Evolutionary conservation across 2,113 vertebrate genomes (phyloP).

Genomic region (Aegotheles bennettii): DNA sequence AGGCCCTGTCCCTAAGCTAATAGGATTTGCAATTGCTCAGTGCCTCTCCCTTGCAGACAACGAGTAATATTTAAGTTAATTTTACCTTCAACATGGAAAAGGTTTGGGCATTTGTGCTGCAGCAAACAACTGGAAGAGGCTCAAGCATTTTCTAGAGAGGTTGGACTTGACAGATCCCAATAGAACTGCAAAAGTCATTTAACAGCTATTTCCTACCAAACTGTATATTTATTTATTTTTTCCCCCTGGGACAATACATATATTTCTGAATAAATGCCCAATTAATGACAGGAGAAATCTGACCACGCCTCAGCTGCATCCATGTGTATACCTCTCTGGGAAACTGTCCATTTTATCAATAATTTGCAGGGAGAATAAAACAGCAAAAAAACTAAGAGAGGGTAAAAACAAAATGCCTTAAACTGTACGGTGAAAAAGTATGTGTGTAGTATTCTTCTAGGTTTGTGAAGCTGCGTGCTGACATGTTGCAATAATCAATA

Average conservation of each 20-base stretch:
- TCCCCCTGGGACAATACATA: neutral
- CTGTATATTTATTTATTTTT: neutral
- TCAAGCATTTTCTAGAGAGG: neutral
- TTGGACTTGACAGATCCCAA: neutral
- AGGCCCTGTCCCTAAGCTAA: neutral
- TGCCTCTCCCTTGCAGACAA: neutral
- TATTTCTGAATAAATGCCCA: neutral
- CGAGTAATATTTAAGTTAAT: neutral
- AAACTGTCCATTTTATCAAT: neutral
- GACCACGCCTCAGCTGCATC: neutral
- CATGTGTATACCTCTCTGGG: neutral
- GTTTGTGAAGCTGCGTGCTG: neutral
- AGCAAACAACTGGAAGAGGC: neutral
- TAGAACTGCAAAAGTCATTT: neutral
- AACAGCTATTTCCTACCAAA: neutral
- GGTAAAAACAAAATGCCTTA: slow-evolving; percentile 58
- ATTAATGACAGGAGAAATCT: neutral
- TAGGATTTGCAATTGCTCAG: neutral
- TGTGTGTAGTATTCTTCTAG: neutral
- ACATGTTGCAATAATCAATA: neutral
- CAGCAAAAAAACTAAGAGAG: neutral
- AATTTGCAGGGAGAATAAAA: neutral
- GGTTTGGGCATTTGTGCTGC: neutral
- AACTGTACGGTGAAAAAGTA: neutral
- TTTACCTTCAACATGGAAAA: neutral